A percentile compares a stretch with the other conserved stretches of the same genome.
phyloP scores from a whole-genome alignment of 2,113 vertebrate species.

The Spermophilus dauricus region DNA sequence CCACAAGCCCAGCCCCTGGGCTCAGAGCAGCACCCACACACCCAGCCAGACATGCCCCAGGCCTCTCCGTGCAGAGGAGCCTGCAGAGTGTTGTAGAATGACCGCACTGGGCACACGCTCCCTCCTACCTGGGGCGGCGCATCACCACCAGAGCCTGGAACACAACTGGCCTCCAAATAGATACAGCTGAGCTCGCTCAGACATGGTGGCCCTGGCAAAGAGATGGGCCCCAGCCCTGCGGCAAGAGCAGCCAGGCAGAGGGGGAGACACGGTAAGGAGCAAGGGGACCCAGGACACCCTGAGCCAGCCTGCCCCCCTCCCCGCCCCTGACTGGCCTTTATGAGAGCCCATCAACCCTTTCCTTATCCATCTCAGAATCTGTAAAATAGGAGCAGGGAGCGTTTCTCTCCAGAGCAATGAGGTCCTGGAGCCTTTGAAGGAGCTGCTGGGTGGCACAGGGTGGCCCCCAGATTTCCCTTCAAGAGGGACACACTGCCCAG shows the following conservation, averaged over 20 bases:
- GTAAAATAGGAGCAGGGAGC: too few species aligned
- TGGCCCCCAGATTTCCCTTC: background rate
- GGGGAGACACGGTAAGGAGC: background rate
- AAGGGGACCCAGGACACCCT: too few species aligned
- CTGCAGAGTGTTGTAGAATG: background rate
- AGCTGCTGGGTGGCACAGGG: background rate
- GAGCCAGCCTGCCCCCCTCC: too few species aligned
- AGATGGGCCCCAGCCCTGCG: accelerated
- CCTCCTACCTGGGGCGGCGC: accelerated
- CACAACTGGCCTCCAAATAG: background rate
- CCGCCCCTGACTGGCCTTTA: too few species aligned
- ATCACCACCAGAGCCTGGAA: background rate
- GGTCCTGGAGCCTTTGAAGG: accelerated
- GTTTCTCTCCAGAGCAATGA: accelerated
- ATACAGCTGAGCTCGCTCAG: too few species aligned
- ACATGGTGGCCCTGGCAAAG: too few species aligned
- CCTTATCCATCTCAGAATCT: background rate
- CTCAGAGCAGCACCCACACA: background rate
- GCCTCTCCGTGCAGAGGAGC: background rate
- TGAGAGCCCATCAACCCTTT: background rate
- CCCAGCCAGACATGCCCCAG: background rate
- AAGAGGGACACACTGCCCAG: accelerated
- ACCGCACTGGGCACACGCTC: accelerated
- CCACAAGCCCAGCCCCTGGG: background rate
- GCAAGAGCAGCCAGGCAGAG: background rate